Base-by-base conservation (phyloP, 2,113 vertebrate species). In the Oplegnathus fasciatus region DNA sequence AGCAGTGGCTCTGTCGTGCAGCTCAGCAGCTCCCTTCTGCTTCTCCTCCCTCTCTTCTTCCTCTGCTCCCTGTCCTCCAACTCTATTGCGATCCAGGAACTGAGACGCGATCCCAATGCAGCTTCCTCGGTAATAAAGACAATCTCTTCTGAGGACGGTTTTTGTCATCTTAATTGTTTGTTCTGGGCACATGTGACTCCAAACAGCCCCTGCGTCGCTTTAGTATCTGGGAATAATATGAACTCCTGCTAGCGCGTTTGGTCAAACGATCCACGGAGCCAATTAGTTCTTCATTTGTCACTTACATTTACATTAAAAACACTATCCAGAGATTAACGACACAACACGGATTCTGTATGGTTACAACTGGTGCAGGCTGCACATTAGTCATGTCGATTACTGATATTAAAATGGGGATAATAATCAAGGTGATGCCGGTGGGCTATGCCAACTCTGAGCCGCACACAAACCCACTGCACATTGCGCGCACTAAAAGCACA, bases 121-220 rank as follows among this genome's bases (percentile, higher is more conserved):
- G 91, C 88, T 91, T 88, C 90, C 84, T 86, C 83, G 85, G 91
- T 88, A 92, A 94, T 88, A 69, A 84, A 77, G 87, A 91, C 14
- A 80, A 86, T 90, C 90, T 75, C 78, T 84, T 55, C n/a, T 78
- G 87, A 78, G 86, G 82, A 88, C 58, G 84, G 78, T 10, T 86
- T 83, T 91, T 90, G 90, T 93, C 94, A 95, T 95, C 86, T 93
- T 94, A 92, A 81, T 87, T 87, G 86, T 87, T 89, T 88, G 76
- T 40, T 86, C 82, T 57, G 90, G 78, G 86, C 87, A 83, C 88
- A 78, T 82, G 85, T 90, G 90, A 87, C 83, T 90, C 48, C 88
- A 66, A 82, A 79, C 72, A 76, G 77, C 88, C 80, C 26, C 82
- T 75, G 85, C 77, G 81, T 85, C 76, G 76, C 68, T 62, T 72